Base-by-base conservation (phyloP, 2,113 vertebrate species). In the rabbit (Oryctolagus cuniculus) region DNA sequence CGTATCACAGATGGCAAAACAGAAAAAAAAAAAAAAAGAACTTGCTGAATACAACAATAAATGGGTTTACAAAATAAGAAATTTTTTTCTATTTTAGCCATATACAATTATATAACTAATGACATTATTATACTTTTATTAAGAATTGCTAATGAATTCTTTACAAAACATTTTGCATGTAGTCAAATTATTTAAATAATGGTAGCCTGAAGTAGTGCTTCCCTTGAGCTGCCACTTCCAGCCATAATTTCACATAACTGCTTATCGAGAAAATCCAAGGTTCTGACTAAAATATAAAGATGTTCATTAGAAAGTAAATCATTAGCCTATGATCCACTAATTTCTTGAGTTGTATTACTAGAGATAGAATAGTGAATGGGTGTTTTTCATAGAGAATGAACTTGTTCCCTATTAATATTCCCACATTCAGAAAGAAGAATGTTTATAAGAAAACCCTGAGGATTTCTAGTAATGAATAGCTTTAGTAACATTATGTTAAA, bases 241-340 rank as follows among this genome's bases (percentile, higher is more conserved):
- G 34, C 10, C 11, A 66, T 73, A 67, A 10, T 22, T 67, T 53
- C 64, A 74, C 27, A 25, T 75, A 38, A 10, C 2, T 66, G 3
- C 25, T 24, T 36, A 34, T 77, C 44, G 82, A 53, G 17, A 58
- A 5, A 8, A 72, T 58, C 77, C 25, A 44, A 72, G 9, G 0
- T 34, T 89, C 70, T 38, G 9, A n/a, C 27, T 72, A 53, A 77
- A 51, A 4, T 24, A 25, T 9, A n/a, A 78, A 83, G 16, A 66
- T 51, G 10, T 87, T 67, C 9, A 72, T 67, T 84, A 34, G 9
- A 44, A 92, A 95, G 55, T 79, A 84, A 84, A 72, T 70, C n/a
- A 55, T 55, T 89, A 17, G 16, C 53, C 34, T 44, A 44, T 61
- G 5, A 73, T 70, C 25, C 49, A 44, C 38, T 89, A 24, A 19